Conservation (phyloP, 1,140 invertebrate genomes). For the Diorhabda elongata region DNA sequence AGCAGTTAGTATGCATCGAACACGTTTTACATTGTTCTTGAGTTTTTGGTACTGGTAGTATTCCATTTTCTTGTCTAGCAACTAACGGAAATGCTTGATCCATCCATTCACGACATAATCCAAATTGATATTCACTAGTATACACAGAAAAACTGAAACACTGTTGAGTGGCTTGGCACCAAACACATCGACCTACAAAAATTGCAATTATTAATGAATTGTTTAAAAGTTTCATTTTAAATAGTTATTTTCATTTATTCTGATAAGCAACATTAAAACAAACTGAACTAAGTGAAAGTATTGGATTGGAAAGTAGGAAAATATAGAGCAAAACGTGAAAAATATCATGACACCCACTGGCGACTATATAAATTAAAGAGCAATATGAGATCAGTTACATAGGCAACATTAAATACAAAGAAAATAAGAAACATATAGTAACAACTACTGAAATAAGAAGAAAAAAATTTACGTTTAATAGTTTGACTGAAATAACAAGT, state of each 20-base stretch:
- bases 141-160: conserved; percentile 94
- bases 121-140: conserved; percentile 90
- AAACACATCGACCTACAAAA: conserved; percentile 68
- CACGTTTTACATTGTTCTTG: conserved; percentile 77
- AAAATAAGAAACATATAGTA: no score
- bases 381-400: no score
- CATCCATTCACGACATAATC: conserved; percentile 87
- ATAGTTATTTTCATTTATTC: background rate
- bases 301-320: no score
- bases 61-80: conserved; percentile 36
- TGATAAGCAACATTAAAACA: no score
- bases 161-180: conserved; percentile 87
- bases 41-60: conserved; percentile 47
- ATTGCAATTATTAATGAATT: background rate
- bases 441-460: no score
- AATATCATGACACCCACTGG: no score
- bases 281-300: no score
- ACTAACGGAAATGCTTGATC: conserved; percentile 62
- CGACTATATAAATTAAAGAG: no score
- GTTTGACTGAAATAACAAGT: no score
- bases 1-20: conserved; percentile 70
- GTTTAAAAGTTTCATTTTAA: background rate
- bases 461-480: no score
- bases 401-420: no score
- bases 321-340: no score